phyloP scores from a whole-genome alignment of 1,140 invertebrate genomes.

The Globodera rostochiensis region DNA sequence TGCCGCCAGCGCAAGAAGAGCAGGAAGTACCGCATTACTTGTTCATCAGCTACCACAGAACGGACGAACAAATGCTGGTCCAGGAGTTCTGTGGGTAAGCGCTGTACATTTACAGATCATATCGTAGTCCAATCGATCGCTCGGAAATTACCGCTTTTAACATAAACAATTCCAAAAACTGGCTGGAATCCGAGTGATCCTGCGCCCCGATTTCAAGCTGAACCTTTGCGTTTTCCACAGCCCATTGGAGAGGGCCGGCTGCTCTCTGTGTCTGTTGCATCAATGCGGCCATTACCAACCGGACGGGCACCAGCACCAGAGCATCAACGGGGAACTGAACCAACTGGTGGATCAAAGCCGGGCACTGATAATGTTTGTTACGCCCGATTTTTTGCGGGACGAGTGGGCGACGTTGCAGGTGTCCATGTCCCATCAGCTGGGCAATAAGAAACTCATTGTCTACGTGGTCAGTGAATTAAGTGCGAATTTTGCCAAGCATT shows the following conservation, averaged over 20 bases:
- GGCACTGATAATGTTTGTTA: constrained; percentile 53
- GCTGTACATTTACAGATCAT: background rate
- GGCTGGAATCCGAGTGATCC: too few species aligned
- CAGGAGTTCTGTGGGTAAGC: constrained; percentile 48
- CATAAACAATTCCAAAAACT: too few species aligned
- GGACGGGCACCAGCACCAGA: constrained; percentile 38
- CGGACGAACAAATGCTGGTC: constrained; percentile 52
- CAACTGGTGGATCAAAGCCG: constrained; percentile 48
- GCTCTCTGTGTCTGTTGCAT: constrained; percentile 53
- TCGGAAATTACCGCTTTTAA: too few species aligned
- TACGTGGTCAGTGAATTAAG: background rate
- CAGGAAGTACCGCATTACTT: constrained; percentile 44
- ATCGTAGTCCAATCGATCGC: background rate
- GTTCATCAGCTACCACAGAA: constrained; percentile 56
- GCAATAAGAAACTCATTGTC: constrained; percentile 3
- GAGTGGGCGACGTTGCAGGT: constrained; percentile 59
- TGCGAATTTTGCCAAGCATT: constrained; percentile 40
- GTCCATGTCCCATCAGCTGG: constrained; percentile 52
- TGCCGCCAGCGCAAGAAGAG: constrained; percentile 16
- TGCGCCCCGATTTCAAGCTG: too few species aligned
- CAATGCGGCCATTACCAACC: constrained; percentile 39
- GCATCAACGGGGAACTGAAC: constrained; percentile 54
- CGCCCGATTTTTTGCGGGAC: constrained; percentile 54
- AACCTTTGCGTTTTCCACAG: constrained; percentile 25
- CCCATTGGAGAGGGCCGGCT: constrained; percentile 48